Evolutionary conservation across 2,797 vertebrate species (phyloP).

Genomic region (Danio jaintianensis): DNA sequence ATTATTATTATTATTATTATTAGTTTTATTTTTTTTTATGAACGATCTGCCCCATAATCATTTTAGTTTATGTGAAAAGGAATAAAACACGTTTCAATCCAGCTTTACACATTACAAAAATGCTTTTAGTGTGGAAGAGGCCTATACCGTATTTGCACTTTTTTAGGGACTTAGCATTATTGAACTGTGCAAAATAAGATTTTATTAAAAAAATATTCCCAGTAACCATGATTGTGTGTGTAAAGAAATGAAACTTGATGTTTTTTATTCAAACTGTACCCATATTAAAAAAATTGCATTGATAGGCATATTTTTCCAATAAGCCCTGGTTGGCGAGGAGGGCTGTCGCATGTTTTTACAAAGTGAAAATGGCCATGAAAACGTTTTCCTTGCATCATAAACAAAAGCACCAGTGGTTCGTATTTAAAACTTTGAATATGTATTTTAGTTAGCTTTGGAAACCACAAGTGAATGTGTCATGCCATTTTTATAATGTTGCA

Average conservation of each 20-base stretch:
- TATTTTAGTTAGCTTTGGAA: background rate
- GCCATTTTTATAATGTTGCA: conserved; percentile 1
- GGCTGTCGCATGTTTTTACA: background rate
- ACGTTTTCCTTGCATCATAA: background rate
- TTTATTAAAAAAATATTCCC: background rate
- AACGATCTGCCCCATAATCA: no score
- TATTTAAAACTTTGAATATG: background rate
- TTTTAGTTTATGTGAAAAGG: no score
- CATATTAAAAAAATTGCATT: background rate
- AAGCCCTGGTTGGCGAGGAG: background rate
- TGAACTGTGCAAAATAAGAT: background rate
- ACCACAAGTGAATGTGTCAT: background rate
- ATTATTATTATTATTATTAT: no score
- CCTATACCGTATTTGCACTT: no score
- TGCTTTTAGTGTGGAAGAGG: no score
- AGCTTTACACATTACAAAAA: no score
- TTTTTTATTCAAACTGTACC: background rate
- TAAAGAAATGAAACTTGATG: background rate
- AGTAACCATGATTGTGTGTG: background rate
- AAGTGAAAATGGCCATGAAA: background rate
- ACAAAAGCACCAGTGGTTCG: background rate
- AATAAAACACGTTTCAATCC: no score
- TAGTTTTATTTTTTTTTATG: no score
- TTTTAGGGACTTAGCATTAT: background rate
- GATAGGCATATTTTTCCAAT: background rate